phyloP scores from a whole-genome alignment of 2,113 vertebrate genomes.

The Raja brachyura region DNA sequence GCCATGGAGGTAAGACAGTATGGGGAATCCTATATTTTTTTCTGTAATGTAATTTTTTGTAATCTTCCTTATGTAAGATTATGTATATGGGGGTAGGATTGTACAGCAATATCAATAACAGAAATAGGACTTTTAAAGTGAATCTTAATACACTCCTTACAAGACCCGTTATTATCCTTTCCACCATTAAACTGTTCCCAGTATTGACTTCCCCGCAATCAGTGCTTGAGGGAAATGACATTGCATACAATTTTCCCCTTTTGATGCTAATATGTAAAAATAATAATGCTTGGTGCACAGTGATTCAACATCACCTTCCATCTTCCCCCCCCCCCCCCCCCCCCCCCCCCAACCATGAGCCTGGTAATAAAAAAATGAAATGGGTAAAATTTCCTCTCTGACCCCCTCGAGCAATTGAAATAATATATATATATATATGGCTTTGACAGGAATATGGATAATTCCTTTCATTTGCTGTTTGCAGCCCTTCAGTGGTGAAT shows the following conservation, averaged over 20 bases:
- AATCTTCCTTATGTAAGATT: neutral
- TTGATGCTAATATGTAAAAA: no score
- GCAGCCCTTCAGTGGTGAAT: neutral
- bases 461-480: neutral
- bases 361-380: neutral
- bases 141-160: no score
- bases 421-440: no score
- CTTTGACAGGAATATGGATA: neutral
- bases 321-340: neutral
- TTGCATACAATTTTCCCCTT: no score
- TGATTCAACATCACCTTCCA: neutral
- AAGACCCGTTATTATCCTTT: no score
- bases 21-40: neutral
- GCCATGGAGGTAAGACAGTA: constrained; percentile 80
- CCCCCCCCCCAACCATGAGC: neutral
- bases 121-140: neutral
- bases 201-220: neutral
- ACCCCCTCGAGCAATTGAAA: neutral
- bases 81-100: neutral
- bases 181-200: neutral
- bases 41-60: neutral
- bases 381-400: neutral
- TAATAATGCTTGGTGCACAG: neutral
- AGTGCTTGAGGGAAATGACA: neutral
- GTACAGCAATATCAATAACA: neutral